Evolutionary conservation across 1,140 invertebrate species (phyloP).

Genomic region (Aphelenchoides fujianensis): DNA sequence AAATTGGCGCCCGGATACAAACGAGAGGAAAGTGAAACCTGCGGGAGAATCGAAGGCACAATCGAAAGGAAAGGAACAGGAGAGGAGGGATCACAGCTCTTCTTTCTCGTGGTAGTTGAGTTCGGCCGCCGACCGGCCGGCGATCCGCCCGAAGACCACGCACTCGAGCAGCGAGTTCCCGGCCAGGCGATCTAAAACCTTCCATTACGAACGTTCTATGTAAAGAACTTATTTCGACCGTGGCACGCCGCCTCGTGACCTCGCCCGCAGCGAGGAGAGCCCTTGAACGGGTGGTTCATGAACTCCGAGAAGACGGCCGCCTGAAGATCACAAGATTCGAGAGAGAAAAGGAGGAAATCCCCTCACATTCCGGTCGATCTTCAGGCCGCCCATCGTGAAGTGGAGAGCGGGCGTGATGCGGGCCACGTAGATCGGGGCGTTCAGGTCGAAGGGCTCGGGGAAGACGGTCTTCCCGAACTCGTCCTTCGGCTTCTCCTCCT

Average conservation of each 20-base stretch:
- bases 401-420: conserved; percentile 61
- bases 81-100: conserved; percentile 8
- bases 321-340: conserved; percentile 19
- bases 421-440: conserved; percentile 57
- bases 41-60: no score
- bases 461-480: conserved; percentile 59
- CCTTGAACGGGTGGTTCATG: conserved; percentile 51
- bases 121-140: conserved; percentile 54
- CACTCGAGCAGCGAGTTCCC: conserved; percentile 63
- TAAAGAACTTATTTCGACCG: no score
- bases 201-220: no score
- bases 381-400: conserved; percentile 63
- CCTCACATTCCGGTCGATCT: conserved; percentile 51
- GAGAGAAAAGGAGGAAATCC: neutral
- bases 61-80: neutral
- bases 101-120: conserved; percentile 35
- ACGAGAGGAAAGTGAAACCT: no score
- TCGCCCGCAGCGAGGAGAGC: conserved; percentile 62
- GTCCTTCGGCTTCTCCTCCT: conserved; percentile 42
- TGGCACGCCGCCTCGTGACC: conserved; percentile 63
- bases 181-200: conserved; percentile 60
- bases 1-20: no score
- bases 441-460: conserved; percentile 48
- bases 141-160: conserved; percentile 63
- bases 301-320: conserved; percentile 54